A percentile compares a stretch with the other conserved stretches of the same genome.
These are phyloP conservation scores for Leucoraja ocellata DNA, from an alignment of 2,797 vertebrate genomes.

Conservation along the genomic window DNA sequence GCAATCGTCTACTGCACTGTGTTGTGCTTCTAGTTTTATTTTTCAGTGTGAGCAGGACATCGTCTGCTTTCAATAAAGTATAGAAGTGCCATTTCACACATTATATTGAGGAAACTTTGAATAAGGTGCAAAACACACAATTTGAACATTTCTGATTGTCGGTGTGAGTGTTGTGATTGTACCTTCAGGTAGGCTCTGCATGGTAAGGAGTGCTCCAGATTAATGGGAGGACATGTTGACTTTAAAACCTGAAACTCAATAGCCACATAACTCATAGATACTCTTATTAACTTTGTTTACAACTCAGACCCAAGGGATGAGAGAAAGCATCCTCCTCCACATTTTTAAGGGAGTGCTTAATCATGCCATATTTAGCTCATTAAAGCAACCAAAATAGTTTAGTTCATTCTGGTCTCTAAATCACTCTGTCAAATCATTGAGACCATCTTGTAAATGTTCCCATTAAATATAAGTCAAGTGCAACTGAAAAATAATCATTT, in stretches of 20 bases:
- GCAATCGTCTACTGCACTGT: not conserved
- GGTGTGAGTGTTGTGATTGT: slow-evolving; percentile 64
- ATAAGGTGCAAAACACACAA: slow-evolving; percentile 48
- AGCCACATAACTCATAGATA: slow-evolving; percentile 54
- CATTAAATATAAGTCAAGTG: not conserved
- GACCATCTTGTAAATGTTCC: not conserved
- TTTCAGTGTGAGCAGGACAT: not conserved
- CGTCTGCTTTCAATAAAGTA: slow-evolving; percentile 41
- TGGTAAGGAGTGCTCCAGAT: slow-evolving; percentile 78
- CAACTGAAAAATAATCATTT: not conserved
- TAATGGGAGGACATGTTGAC: slow-evolving; percentile 74
- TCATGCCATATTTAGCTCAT: slow-evolving; percentile 42
- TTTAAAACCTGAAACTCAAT: slow-evolving; percentile 67
- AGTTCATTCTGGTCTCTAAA: not conserved
- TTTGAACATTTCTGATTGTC: slow-evolving; percentile 54
- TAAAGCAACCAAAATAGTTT: slow-evolving; percentile 46
- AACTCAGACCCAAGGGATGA: slow-evolving; percentile 39
- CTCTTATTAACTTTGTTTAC: slow-evolving; percentile 47
- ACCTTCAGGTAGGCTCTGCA: slow-evolving; percentile 66
- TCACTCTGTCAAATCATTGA: not conserved
- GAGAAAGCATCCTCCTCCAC: slow-evolving; percentile 39
- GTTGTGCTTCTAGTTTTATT: not conserved
- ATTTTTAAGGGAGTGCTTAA: slow-evolving; percentile 48
- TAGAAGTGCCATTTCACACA: slow-evolving; percentile 49
- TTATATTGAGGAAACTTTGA: slow-evolving; percentile 41